Conservation (phyloP, 1,140 invertebrate species). For the Ips typographus region DNA sequence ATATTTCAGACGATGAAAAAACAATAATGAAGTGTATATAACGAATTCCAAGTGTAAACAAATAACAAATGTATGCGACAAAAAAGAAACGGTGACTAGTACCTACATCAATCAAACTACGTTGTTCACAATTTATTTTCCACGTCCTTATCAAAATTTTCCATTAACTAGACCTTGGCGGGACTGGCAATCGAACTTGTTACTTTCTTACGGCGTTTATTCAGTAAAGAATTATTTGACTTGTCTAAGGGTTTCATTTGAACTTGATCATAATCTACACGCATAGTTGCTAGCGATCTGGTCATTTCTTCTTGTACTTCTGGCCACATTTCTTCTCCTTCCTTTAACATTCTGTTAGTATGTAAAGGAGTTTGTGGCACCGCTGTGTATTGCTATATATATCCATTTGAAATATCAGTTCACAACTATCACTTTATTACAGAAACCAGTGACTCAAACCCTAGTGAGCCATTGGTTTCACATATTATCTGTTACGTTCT, state of each 20-base stretch:
- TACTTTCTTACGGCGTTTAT: constrained; percentile 72
- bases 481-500: neutral
- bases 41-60: no score
- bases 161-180: constrained; percentile 21
- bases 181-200: constrained; percentile 11
- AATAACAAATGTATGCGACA: no score
- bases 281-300: constrained; percentile 92
- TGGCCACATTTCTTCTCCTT: constrained; percentile 90
- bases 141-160: neutral
- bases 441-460: neutral
- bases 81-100: no score
- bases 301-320: constrained; percentile 99
- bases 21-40: no score
- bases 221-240: constrained; percentile 87
- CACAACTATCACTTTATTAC: neutral
- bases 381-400: constrained; percentile 72
- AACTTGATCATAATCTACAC: constrained; percentile 90
- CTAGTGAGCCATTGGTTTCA: neutral
- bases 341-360: constrained; percentile 82
- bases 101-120: no score
- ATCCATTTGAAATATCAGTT: neutral
- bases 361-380: constrained; percentile 93
- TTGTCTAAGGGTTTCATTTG: constrained; percentile 88
- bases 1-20: no score
- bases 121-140: neutral